Percentiles rank a stretch among this genome's conserved stretches.
Evolutionary conservation across 2,888 invertebrate genomes (phyloP).

Genomic region (Ferdinandea cuprea): DNA sequence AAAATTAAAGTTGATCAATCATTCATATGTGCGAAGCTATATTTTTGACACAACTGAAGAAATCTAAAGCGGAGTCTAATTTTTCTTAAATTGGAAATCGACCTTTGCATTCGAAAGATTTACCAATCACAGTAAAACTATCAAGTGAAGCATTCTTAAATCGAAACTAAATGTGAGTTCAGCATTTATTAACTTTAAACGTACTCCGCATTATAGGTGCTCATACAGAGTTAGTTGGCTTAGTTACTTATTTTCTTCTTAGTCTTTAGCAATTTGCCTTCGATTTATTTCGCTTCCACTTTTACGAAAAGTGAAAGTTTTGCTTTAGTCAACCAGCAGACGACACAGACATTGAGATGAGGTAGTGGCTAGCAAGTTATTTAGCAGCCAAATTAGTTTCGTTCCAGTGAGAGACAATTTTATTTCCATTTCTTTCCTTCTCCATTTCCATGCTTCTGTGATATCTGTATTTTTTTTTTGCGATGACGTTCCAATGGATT

Average conservation of each 20-base stretch:
- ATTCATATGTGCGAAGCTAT: no score
- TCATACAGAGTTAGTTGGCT: conserved; percentile 31
- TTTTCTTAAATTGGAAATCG: no score
- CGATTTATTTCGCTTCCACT: conserved; percentile 42
- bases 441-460: background rate
- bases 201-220: conserved; percentile 5
- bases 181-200: conserved; percentile 31
- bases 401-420: conserved; percentile 60
- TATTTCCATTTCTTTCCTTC: conserved; percentile 33
- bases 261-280: conserved; percentile 25
- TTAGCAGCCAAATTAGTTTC: conserved; percentile 24
- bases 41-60: no score
- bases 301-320: conserved; percentile 70
- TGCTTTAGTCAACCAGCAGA: conserved; percentile 28
- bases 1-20: no score
- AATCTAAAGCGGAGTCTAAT: no score
- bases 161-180: background rate
- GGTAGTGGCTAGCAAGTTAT: conserved; percentile 33
- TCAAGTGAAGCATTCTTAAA: conserved; percentile 13
- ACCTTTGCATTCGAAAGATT: no score
- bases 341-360: conserved; percentile 43
- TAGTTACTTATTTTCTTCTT: conserved; percentile 12
- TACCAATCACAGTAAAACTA: background rate
- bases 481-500: conserved; percentile 22
- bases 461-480: conserved; percentile 5